These are phyloP conservation scores for Sebastes trivittatus DNA, from an alignment of 2,797 vertebrate genomes.

Conservation along the genomic window DNA sequence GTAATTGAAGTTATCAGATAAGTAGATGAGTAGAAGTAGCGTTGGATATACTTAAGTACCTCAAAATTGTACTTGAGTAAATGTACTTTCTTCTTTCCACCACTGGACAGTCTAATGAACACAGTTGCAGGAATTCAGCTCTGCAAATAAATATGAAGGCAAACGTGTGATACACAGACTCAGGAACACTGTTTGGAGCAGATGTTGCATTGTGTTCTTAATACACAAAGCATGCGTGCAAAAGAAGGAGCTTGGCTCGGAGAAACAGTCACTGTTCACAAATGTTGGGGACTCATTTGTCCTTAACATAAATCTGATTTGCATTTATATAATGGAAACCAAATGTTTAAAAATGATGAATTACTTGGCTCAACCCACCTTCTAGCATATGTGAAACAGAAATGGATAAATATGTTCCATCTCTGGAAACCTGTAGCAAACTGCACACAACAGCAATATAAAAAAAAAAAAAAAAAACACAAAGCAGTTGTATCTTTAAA, in stretches of 20 bases:
- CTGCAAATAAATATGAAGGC: neutral
- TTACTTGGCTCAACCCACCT: conserved; percentile 29
- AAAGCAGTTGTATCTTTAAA: conserved; percentile 14
- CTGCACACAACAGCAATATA: neutral
- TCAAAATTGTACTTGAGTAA: neutral
- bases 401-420: conserved; percentile 4
- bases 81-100: neutral
- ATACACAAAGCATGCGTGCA: neutral
- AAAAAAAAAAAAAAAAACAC: neutral
- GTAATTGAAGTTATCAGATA: too few species aligned
- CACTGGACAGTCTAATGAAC: neutral
- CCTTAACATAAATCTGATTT: conserved; percentile 32
- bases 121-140: neutral
- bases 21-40: neutral
- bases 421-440: neutral
- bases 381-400: conserved; percentile 29
- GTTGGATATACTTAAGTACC: neutral
- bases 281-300: conserved; percentile 19
- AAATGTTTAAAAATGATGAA: conserved; percentile 57
- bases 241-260: neutral
- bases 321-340: conserved; percentile 54
- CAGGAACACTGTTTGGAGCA: neutral
- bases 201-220: neutral
- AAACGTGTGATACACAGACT: neutral
- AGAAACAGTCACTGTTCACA: conserved; percentile 12